Conservation (phyloP, 2,888 invertebrate species). For the Drosophila tripunctata region DNA sequence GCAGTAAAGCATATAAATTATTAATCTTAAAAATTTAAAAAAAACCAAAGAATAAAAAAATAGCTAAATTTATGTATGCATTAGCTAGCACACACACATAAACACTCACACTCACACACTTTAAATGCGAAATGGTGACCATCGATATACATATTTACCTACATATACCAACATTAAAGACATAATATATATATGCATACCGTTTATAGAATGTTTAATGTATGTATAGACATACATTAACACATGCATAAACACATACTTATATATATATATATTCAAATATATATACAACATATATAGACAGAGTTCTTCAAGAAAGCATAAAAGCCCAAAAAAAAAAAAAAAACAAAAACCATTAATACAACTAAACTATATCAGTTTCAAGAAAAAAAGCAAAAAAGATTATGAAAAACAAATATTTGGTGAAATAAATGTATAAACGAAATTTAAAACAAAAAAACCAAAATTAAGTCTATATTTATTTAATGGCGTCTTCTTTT, state of each 20-base stretch:
- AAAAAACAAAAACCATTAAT: constrained; percentile 22
- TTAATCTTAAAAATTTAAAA: constrained; percentile 26
- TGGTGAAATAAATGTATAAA: constrained; percentile 84
- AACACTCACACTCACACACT: constrained; percentile 52
- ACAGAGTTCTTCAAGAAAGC: constrained; percentile 56
- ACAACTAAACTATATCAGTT: constrained; percentile 76
- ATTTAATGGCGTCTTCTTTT: not conserved
- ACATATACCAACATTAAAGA: constrained; percentile 44
- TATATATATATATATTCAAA: constrained; percentile 33
- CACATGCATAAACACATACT: constrained; percentile 30
- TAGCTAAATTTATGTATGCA: constrained; percentile 47
- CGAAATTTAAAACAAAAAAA: constrained; percentile 69
- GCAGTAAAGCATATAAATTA: constrained; percentile 38
- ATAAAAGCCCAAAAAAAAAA: constrained; percentile 43
- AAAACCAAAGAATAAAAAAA: constrained; percentile 23
- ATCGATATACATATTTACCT: constrained; percentile 73
- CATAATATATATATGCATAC: constrained; percentile 13
- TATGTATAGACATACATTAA: constrained; percentile 34
- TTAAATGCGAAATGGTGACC: constrained; percentile 76
- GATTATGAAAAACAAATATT: constrained; percentile 56
- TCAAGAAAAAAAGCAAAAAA: constrained; percentile 59
- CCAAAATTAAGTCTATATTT: constrained; percentile 2
- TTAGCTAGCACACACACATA: constrained; percentile 55
- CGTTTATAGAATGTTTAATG: constrained; percentile 7
- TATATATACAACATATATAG: constrained; percentile 40